phyloP scores from a whole-genome alignment of 2,888 invertebrate genomes.

The Rhimphoctona megacephalus region DNA sequence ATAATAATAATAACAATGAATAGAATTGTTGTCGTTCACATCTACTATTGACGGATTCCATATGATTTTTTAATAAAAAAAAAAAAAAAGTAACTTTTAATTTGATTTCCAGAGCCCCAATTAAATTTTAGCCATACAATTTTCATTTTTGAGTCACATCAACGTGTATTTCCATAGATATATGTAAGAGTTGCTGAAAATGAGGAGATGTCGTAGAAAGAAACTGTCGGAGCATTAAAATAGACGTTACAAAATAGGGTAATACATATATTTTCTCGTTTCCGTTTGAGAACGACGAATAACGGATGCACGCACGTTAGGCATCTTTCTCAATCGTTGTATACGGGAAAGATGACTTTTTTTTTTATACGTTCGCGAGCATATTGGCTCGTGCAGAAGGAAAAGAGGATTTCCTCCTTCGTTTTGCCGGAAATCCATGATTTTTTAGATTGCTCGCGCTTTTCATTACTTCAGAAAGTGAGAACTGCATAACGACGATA shows the following conservation, averaged over 20 bases:
- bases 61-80: no score
- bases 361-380: background rate
- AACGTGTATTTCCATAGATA: background rate
- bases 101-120: no score
- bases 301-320: slow-evolving; percentile 60
- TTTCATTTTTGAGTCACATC: background rate
- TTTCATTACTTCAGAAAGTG: background rate
- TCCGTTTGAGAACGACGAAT: slow-evolving; percentile 61
- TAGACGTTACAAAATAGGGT: slow-evolving; percentile 60
- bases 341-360: slow-evolving; percentile 29
- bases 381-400: background rate
- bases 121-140: background rate
- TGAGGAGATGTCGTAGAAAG: slow-evolving; percentile 8
- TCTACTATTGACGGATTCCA: no score
- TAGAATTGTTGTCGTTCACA: no score
- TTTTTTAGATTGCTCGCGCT: background rate
- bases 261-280: slow-evolving; percentile 65
- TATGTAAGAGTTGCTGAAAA: background rate
- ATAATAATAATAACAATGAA: background rate
- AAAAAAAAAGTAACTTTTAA: no score
- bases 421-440: slow-evolving; percentile 13
- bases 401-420: slow-evolving; percentile 18
- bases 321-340: slow-evolving; percentile 34
- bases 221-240: slow-evolving; percentile 59
- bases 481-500: background rate